Evolutionary conservation across 2,888 invertebrate species (phyloP), one percentile per base, ranked within the genome.

Genomic region (Drosophila ochracea): DNA sequence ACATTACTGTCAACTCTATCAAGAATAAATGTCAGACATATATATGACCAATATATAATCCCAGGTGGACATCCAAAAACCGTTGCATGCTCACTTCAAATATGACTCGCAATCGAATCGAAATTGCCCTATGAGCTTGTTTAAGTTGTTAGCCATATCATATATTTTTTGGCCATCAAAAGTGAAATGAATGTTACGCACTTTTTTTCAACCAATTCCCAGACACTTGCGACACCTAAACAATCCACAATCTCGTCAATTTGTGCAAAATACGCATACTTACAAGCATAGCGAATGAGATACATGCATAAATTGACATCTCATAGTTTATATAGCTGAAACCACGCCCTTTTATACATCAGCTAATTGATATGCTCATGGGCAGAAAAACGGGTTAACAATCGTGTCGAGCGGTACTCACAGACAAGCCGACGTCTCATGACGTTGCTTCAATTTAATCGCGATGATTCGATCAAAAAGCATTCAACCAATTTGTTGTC

Each of bases 281-380:
- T 28, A 47, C 50, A 10, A 30, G 19, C 43, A 37, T 33, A 43
- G 10, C 21, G 47, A 28, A 37, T 58, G 31, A n/a, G n/a, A 50
- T 47, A 37, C 53, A 53, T 16, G 67, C 68, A 68, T 63, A 39
- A 68, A 54, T 65, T 66, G 31, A n/a, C 54, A 43, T 53, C 39
- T 35, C 47, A 31, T 9, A 21, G 68, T 47, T 64, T 58, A 75
- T 68, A 72, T 71, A 68, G 49, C 50, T 49, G 67, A 63, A 54
- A 39, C 62, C 47, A 54, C 33, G 35, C 43, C 85, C 80, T 68
- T 57, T 39, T 52, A 61, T 55, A 68, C 39, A 70, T 30, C 39
- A 67, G 39, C 72, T 82, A 75, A 78, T 75, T 80, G 68, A 75
- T 55, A 55, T 73, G 53, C 63, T 68, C 85, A 84, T 69, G 70